These are phyloP conservation scores for Ferdinandea cuprea DNA, from an alignment of 2,888 invertebrate genomes.

Conservation along the genomic window DNA sequence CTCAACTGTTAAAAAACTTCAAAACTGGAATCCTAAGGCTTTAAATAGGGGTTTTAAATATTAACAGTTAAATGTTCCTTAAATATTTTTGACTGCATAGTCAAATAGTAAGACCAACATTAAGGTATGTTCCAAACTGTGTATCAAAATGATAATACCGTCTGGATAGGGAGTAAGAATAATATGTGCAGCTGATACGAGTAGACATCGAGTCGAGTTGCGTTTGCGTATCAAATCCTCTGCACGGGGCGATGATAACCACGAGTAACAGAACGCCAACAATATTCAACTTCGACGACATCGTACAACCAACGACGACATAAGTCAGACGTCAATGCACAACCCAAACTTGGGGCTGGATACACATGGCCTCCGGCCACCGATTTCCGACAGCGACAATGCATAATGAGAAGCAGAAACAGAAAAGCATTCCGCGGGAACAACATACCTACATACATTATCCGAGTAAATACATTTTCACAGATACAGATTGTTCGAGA, in stretches of 20 bases:
- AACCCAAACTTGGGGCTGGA: slow-evolving; percentile 67
- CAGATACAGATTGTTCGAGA: slow-evolving; percentile 61
- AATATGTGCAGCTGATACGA: background rate
- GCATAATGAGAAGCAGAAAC: slow-evolving; percentile 52
- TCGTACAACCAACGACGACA: slow-evolving; percentile 47
- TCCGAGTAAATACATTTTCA: slow-evolving; percentile 46
- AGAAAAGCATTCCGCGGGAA: slow-evolving; percentile 12
- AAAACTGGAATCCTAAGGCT: too few species aligned
- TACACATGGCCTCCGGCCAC: slow-evolving; percentile 72
- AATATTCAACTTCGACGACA: slow-evolving; percentile 9
- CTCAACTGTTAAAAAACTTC: too few species aligned
- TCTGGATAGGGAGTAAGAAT: too few species aligned
- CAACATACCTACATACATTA: too few species aligned
- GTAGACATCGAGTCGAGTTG: background rate
- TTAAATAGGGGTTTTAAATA: too few species aligned
- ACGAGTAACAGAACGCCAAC: slow-evolving; percentile 8
- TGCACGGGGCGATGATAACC: background rate
- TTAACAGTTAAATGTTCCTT: too few species aligned
- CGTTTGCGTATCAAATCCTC: background rate
- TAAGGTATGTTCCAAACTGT: too few species aligned
- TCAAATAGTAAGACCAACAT: too few species aligned
- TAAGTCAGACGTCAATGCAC: slow-evolving; percentile 68
- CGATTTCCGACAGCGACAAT: slow-evolving; percentile 71
- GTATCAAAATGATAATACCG: too few species aligned
- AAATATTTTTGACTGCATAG: too few species aligned